A percentile compares a stretch with the other conserved stretches of the same genome.
Evolutionary conservation across 2,113 vertebrate genomes (phyloP).

Genomic region (Dipodomys merriami): DNA sequence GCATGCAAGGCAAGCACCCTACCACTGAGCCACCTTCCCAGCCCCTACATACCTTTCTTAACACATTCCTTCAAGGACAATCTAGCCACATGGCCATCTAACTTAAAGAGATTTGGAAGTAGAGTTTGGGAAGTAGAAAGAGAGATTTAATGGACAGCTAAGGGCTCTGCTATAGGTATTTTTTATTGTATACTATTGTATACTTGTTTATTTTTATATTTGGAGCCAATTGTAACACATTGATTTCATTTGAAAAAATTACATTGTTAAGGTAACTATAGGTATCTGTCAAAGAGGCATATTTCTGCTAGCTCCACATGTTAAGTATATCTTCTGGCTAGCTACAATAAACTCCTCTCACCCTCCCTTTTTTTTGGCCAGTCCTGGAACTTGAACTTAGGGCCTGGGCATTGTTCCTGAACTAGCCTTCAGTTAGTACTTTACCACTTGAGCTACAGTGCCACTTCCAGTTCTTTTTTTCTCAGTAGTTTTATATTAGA

Average conservation of each 20-base stretch:
- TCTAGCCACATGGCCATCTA: neutral
- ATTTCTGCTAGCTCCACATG: neutral
- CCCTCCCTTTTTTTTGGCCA: neutral
- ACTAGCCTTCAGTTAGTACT: too few species aligned
- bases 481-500: too few species aligned
- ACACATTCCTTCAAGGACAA: neutral
- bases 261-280: neutral
- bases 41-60: neutral
- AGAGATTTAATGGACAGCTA: neutral
- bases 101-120: neutral
- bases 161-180: neutral
- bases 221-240: neutral
- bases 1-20: too few species aligned
- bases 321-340: neutral
- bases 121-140: neutral
- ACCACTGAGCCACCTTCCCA: too few species aligned
- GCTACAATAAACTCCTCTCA: neutral
- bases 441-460: too few species aligned
- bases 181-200: neutral
- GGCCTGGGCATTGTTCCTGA: too few species aligned
- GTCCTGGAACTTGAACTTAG: too few species aligned
- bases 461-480: too few species aligned
- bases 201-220: slow-evolving; percentile 32
- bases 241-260: slow-evolving; percentile 21
- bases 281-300: neutral